Conservation (phyloP, 2,888 invertebrate genomes). For the Xestia sexstrigata region DNA sequence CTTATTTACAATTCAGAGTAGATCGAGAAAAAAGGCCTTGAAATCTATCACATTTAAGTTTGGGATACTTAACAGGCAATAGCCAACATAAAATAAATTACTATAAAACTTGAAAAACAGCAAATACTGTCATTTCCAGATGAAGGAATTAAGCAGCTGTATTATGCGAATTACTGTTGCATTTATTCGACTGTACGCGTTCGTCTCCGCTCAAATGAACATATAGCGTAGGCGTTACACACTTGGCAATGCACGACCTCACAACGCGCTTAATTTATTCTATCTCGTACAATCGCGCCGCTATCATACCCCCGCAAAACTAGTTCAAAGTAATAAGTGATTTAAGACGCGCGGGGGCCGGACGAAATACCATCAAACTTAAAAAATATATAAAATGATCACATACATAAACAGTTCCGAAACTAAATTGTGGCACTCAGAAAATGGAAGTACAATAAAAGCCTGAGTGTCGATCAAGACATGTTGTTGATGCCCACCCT, state of each 20-base stretch:
- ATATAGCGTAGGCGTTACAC: slow-evolving; percentile 85
- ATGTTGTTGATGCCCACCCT: slow-evolving; percentile 84
- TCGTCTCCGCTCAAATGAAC: slow-evolving; percentile 88
- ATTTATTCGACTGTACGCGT: slow-evolving; percentile 84
- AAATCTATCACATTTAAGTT: slow-evolving; percentile 87
- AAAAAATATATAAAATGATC: slow-evolving; percentile 81
- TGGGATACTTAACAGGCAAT: slow-evolving; percentile 85
- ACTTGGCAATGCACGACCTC: slow-evolving; percentile 84
- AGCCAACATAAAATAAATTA: slow-evolving; percentile 85
- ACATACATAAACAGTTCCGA: slow-evolving; percentile 82
- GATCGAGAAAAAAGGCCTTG: slow-evolving; percentile 85
- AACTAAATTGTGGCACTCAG: slow-evolving; percentile 86
- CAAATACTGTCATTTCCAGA: slow-evolving; percentile 81
- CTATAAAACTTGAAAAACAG: slow-evolving; percentile 74
- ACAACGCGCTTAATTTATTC: slow-evolving; percentile 84
- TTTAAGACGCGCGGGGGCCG: slow-evolving; percentile 67
- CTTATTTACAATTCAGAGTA: slow-evolving; percentile 88
- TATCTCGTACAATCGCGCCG: slow-evolving; percentile 83
- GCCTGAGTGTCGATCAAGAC: slow-evolving; percentile 85
- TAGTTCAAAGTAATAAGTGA: slow-evolving; percentile 71
- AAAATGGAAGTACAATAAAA: slow-evolving; percentile 79
- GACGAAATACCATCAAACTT: slow-evolving; percentile 63
- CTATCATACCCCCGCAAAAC: slow-evolving; percentile 77
- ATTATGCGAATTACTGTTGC: slow-evolving; percentile 86
- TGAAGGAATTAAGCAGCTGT: slow-evolving; percentile 82